phyloP scores from a whole-genome alignment of 2,888 invertebrate species.

The Acrobasis consociella region DNA sequence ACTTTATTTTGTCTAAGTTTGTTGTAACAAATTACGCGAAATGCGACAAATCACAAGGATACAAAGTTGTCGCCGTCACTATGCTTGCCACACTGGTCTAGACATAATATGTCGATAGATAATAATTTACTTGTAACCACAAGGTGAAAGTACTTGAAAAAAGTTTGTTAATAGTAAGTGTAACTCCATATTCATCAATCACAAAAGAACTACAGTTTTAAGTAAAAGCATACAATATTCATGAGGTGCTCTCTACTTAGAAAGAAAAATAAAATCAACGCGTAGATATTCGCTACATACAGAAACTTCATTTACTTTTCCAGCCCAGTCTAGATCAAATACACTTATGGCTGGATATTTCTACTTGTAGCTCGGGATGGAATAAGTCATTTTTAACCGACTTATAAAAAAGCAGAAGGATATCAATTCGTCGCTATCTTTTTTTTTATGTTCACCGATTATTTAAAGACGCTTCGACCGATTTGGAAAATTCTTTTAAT shows the following conservation, averaged over 20 bases:
- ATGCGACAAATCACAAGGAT: no score
- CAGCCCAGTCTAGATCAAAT: neutral
- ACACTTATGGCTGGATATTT: neutral
- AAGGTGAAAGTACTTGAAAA: neutral
- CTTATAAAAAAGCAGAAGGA: no score
- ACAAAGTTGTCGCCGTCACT: no score
- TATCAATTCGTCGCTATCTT: no score
- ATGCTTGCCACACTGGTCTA: no score
- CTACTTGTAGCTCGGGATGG: neutral
- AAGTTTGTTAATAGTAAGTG: neutral
- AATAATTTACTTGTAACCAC: neutral
- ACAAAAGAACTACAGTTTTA: conserved; percentile 2
- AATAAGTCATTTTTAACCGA: no score
- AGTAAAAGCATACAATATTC: conserved; percentile 4
- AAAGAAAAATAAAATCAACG: conserved; percentile 7
- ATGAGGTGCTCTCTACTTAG: conserved; percentile 2
- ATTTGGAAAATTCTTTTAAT: no score
- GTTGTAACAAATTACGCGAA: no score
- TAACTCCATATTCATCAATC: neutral
- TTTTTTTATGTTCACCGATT: no score
- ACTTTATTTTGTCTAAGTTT: no score
- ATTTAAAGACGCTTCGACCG: no score
- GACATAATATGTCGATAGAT: no score
- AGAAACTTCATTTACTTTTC: conserved; percentile 8
- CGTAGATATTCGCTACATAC: neutral